Base-by-base conservation (phyloP, 2,888 invertebrate species). In the Diplolepis rosae region DNA sequence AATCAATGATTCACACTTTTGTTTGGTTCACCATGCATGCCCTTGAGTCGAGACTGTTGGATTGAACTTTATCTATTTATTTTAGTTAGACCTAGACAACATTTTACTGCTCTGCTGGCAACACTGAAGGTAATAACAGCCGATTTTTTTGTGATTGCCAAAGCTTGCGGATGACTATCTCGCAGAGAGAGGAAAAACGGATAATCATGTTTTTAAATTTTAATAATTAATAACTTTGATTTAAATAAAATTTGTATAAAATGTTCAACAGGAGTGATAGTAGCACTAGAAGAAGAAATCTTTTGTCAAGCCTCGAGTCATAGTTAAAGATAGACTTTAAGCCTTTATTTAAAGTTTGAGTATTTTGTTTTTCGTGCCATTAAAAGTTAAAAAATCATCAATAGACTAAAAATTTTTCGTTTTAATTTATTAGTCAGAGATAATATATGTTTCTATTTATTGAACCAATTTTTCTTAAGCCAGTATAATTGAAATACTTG, bases 61-160 rank as follows among this genome's bases (percentile, higher is more conserved):
- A 4, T 32, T 54, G 54, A 32, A 30, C 15, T 13, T 11, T 22
- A 1, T n/a, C 39, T 61, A 61, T 61, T 61, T 61, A 35, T n/a
- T 6, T 61, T 61, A 35, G 35, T 61, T 61, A 35, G 35, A 61
- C 35, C 35, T 61, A 39, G 39, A 27, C n/a, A n/a, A 7, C 9
- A 61, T 22, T 42, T 61, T 15, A 13, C n/a, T 24, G 24, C 48
- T 45, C 18, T 22, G 48, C 15, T 48, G 48, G 48, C 48, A 73
- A 74, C 74, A 70, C 80, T 77, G 75, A 71, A 74, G 73, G 79
- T 22, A 69, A 61, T 52, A 61, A 71, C 71, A 51, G 48, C 56
- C 50, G 71, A 50, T 78, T 74, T 80, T n/a, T 77, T 61, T 68
- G 65, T 39, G 9, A 66, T 13, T 61, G 30, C 54, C 22, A 65